These are phyloP conservation scores for Pangasius macronema DNA, from an alignment of 2,797 vertebrate species.

Conservation along the genomic window DNA sequence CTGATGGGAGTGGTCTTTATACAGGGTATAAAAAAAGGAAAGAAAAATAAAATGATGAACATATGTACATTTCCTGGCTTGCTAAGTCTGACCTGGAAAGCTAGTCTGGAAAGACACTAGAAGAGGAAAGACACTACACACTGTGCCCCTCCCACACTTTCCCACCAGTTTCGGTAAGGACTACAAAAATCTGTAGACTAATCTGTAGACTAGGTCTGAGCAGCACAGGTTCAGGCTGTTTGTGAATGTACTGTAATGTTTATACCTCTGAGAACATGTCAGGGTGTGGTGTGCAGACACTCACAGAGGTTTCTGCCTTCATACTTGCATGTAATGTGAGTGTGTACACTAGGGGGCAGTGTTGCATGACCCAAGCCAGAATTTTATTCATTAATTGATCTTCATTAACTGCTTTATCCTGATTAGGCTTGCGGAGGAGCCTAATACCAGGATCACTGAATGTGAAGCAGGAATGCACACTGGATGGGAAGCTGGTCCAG, in stretches of 20 bases:
- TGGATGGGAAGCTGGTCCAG: neutral
- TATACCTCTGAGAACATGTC: neutral
- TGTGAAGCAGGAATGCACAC: neutral
- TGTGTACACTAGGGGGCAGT: constrained; percentile 16
- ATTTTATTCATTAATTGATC: neutral
- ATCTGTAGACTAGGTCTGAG: neutral
- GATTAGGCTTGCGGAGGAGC: neutral
- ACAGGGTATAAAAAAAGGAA: neutral
- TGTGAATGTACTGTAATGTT: neutral
- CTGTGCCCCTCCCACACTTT: neutral
- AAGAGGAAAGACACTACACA: neutral
- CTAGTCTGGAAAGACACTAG: neutral
- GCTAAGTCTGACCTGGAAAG: neutral
- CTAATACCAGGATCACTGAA: neutral
- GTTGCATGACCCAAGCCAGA: neutral
- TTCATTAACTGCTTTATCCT: neutral
- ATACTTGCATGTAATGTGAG: neutral
- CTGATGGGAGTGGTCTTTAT: no score
- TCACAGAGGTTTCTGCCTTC: neutral
- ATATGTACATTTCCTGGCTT: neutral
- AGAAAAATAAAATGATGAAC: neutral
- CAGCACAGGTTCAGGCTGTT: neutral
- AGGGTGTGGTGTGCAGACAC: neutral
- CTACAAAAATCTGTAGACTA: neutral
- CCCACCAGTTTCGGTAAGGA: neutral